Evolutionary conservation across 1,140 invertebrate genomes (phyloP).

Genomic region (Forficula auricularia): DNA sequence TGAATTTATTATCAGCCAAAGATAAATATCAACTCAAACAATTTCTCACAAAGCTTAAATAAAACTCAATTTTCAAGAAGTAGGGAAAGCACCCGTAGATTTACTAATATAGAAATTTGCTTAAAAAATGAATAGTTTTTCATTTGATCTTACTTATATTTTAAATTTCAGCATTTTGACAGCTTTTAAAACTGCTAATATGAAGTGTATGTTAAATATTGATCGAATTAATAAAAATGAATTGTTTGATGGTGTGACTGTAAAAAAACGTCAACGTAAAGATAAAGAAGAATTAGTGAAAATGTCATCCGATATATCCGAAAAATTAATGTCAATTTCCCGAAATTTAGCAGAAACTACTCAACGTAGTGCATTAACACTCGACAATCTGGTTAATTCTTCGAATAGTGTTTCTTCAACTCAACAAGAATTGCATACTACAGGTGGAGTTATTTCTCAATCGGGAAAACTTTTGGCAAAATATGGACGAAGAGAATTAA

Average conservation of each 20-base stretch:
- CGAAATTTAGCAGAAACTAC: constrained; percentile 70
- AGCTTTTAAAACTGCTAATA: constrained; percentile 60
- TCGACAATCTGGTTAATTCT: constrained; percentile 49
- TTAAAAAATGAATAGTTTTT: no score
- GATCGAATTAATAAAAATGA: constrained; percentile 53
- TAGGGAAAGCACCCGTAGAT: no score
- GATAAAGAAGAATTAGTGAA: constrained; percentile 44
- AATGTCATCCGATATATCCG: constrained; percentile 53
- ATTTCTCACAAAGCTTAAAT: no score
- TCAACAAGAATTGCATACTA: constrained; percentile 66
- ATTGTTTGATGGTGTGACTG: constrained; percentile 39
- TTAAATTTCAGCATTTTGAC: constrained; percentile 46
- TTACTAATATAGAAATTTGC: no score
- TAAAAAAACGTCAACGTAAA: constrained; percentile 29
- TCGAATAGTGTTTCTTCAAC: constrained; percentile 40
- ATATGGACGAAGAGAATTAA: constrained; percentile 82
- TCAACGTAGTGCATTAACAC: constrained; percentile 63
- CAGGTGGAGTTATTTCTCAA: constrained; percentile 69
- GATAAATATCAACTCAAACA: no score
- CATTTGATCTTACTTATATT: no score
- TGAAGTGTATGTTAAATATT: constrained; percentile 51
- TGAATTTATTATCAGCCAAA: no score
- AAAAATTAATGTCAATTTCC: constrained; percentile 66
- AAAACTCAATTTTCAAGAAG: no score
- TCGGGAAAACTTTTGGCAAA: constrained; percentile 82